These are phyloP conservation scores for Agrypnus murinus DNA, from an alignment of 2,888 invertebrate genomes.

Conservation along the genomic window DNA sequence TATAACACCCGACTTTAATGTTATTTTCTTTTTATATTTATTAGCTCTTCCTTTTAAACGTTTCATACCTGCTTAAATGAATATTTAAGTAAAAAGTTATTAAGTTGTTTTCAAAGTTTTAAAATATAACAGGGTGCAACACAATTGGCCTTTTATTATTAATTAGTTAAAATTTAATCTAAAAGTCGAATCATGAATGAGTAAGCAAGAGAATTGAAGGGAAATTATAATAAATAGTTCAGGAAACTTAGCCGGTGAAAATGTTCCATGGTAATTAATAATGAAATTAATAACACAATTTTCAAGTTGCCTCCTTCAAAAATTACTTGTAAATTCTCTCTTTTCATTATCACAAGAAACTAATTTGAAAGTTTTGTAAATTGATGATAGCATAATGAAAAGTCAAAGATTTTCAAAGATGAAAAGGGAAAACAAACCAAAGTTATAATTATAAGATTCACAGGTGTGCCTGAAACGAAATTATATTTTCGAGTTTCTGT, in stretches of 20 bases:
- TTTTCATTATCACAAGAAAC: conserved; percentile 3
- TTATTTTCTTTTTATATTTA: no score
- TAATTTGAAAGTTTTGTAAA: background rate
- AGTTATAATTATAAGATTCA: background rate
- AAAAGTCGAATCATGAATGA: no score
- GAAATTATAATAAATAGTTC: no score
- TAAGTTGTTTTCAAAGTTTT: background rate
- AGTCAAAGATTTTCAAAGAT: background rate
- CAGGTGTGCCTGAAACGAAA: background rate
- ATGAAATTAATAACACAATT: background rate
- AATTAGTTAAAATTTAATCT: no score
- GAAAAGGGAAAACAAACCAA: background rate
- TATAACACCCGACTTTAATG: background rate
- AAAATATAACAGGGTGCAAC: background rate
- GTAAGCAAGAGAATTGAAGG: no score
- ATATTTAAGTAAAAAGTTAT: no score
- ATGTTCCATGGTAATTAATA: background rate
- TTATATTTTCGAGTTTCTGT: background rate
- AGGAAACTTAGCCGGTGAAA: no score
- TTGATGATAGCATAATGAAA: background rate
- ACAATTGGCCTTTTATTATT: no score
- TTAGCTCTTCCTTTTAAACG: no score
- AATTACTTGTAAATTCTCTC: background rate
- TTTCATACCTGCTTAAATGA: no score
- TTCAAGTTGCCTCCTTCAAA: background rate